Conservation (phyloP, 2,888 invertebrate genomes). For the Dichetophora obliterata region DNA sequence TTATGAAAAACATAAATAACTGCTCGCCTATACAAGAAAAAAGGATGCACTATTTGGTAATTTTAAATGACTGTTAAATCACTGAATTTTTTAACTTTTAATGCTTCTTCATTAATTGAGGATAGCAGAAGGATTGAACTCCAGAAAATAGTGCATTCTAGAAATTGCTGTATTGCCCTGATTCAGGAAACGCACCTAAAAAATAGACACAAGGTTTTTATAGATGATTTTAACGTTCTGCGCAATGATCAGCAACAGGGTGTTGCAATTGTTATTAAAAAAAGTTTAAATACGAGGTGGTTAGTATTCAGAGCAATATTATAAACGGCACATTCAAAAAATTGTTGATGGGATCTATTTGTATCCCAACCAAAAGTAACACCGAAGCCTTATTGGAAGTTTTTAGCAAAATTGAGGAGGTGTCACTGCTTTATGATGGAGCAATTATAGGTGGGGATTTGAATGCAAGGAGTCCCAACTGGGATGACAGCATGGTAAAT, state of each 20-base stretch:
- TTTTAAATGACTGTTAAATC: not conserved
- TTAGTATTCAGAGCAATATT: not conserved
- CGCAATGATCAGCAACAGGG: not conserved
- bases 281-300: not conserved
- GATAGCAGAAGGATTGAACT: constrained; percentile 18
- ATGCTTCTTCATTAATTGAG: constrained; percentile 10
- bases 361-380: not conserved
- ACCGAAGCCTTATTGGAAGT: not conserved
- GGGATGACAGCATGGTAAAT: not conserved
- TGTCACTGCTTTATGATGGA: not conserved
- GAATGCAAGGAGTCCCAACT: not conserved
- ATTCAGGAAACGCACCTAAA: not conserved
- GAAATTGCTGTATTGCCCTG: not conserved
- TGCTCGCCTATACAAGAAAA: not conserved
- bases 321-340: not conserved
- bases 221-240: not conserved
- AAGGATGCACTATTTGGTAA: not conserved
- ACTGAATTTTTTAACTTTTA: not conserved
- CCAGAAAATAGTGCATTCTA: not conserved
- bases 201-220: not conserved
- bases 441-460: not conserved
- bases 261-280: not conserved
- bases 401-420: not conserved
- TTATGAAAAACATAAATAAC: not conserved
- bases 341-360: not conserved